These are phyloP conservation scores for Spatulosminthurus flaviceps DNA, from an alignment of 2,888 invertebrate species.

Conservation along the genomic window DNA sequence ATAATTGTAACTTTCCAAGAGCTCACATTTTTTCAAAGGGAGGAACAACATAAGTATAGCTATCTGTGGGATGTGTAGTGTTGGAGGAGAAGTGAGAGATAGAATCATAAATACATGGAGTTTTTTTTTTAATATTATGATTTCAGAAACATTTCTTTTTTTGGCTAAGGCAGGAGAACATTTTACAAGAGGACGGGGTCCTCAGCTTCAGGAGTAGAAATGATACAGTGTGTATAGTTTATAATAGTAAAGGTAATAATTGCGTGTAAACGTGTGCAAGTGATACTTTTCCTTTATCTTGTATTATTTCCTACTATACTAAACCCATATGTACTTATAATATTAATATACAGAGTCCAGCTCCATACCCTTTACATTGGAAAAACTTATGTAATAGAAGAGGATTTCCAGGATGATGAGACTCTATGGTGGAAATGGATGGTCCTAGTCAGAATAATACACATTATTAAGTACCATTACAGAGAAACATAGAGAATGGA, in stretches of 20 bases:
- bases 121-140: too few relatives aligned
- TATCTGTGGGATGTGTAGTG: too few relatives aligned
- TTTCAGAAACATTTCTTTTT: slow-evolving; percentile 4
- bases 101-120: neutral
- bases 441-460: slow-evolving; percentile 22
- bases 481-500: slow-evolving; percentile 12
- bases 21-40: neutral
- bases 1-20: too few relatives aligned
- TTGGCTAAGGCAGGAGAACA: neutral
- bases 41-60: neutral
- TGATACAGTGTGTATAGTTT: too few relatives aligned
- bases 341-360: too few relatives aligned
- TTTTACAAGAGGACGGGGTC: neutral
- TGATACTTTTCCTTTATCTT: neutral
- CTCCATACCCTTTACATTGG: neutral
- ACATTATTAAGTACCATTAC: slow-evolving; percentile 40
- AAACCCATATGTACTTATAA: too few relatives aligned
- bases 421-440: slow-evolving; percentile 1
- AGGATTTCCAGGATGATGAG: slow-evolving; percentile 12
- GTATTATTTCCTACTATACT: too few relatives aligned
- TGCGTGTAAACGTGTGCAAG: slow-evolving; percentile 18
- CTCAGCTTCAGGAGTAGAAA: neutral
- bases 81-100: neutral
- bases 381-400: too few relatives aligned
- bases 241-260: neutral